Evolutionary conservation across 2,113 vertebrate species (phyloP).

Genomic region (Hydrolagus affinis): DNA sequence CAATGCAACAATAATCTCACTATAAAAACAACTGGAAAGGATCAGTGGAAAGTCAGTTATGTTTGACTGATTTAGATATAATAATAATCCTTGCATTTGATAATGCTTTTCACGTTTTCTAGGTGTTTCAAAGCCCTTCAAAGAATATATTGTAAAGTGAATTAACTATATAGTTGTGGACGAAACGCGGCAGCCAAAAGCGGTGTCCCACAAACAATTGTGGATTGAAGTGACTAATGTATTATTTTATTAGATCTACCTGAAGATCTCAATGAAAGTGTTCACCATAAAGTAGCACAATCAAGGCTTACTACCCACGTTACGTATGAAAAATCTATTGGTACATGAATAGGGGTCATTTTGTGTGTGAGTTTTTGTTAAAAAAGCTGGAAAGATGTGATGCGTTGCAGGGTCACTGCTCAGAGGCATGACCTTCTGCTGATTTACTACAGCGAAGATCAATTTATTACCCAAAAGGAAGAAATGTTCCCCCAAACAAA

Average conservation of each 20-base stretch:
- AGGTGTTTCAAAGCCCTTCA: no score
- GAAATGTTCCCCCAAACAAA: neutral
- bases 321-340: neutral
- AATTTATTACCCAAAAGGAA: neutral
- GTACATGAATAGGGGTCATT: constrained; percentile 9
- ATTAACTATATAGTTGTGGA: no score
- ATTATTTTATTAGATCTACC: no score
- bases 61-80: neutral
- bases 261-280: constrained; percentile 14
- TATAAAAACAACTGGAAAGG: neutral
- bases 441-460: constrained; percentile 9
- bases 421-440: neutral
- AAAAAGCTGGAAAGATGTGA: neutral
- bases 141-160: no score
- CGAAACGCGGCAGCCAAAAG: no score
- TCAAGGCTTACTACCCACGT: neutral
- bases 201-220: no score
- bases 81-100: no score
- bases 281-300: neutral
- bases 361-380: neutral
- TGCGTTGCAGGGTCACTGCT: neutral
- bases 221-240: no score
- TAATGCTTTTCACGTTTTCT: no score
- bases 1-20: neutral
- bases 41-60: neutral